Base-by-base conservation (phyloP, 2,888 invertebrate genomes). In the Papilio gigon region DNA sequence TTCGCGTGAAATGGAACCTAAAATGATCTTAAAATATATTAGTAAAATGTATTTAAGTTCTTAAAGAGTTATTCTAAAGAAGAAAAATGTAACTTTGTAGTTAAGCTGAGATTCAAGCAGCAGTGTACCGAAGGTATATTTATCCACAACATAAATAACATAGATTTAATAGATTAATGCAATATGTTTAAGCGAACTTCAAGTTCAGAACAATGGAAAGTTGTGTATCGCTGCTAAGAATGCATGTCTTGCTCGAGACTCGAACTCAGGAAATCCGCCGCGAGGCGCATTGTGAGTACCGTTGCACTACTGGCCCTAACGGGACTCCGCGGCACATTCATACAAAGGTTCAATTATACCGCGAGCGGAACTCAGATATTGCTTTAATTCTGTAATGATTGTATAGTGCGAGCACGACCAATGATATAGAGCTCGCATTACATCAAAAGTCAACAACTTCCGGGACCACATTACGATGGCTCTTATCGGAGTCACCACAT, bases 381-480 rank as follows among this genome's bases (percentile, higher is more conserved):
- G 84, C 85, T 87, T 86, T 84, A 88, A 90, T 87, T 85, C 83
- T 77, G 81, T 80, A 84, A 87, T 84, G 81, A 88, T 87, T 88
- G 87, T 84, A 77, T 78, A 78, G 83, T 80, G 67, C 76, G 6
- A 27, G 5, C 12, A 50, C 30, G 22, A 35, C 67, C 67, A 73
- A 74, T 47, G 68, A 77, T 68, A 67, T 42, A 59, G 70, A 70
- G 69, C 42, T 42, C 63, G 56, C 53, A 47, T 25, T 70, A 75
- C 71, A 77, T 77, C 74, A 70, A 66, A 68, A 66, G 71, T 68
- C 58, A 69, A 71, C 72, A 70, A 70, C 59, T 59, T 37, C 27
- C 71, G n/a, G 63, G 82, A 14, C 78, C 84, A 70, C 64, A 30
- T 40, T 71, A 77, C 74, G 66, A 70, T 81, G 83, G 84, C 42